Conservation (phyloP, 2,888 invertebrate species). For the Scaptomyza reducta region DNA sequence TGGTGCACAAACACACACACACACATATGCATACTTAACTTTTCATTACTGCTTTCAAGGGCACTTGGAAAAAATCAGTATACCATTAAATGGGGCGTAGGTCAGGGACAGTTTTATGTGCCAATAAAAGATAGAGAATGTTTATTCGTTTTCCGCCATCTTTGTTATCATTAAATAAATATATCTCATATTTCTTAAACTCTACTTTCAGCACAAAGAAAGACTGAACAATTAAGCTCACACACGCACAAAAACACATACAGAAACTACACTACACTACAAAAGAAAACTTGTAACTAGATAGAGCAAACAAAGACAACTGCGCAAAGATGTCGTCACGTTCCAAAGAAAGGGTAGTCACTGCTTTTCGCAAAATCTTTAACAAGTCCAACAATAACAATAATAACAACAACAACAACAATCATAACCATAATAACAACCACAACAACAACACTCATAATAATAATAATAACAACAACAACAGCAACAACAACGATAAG, state of each 20-base stretch:
- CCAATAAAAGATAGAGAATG: slow-evolving; percentile 20
- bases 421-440: slow-evolving; percentile 87
- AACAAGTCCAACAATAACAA: slow-evolving; percentile 87
- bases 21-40: not conserved
- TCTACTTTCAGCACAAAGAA: slow-evolving; percentile 42
- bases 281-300: slow-evolving; percentile 17
- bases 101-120: slow-evolving; percentile 44
- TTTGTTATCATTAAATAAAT: not conserved
- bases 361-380: slow-evolving; percentile 91
- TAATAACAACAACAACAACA: slow-evolving; percentile 86
- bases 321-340: slow-evolving; percentile 88
- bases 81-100: slow-evolving; percentile 31
- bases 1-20: not conserved
- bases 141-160: no score
- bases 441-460: slow-evolving; percentile 86
- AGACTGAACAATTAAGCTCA: slow-evolving; percentile 60
- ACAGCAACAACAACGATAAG: slow-evolving; percentile 84
- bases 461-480: slow-evolving; percentile 36
- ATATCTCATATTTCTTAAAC: not conserved
- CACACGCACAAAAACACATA: not conserved
- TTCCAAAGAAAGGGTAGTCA: slow-evolving; percentile 92
- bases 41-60: slow-evolving; percentile 29
- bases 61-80: slow-evolving; percentile 15
- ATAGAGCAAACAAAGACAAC: slow-evolving; percentile 27
- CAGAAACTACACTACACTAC: not conserved